Conservation (phyloP, 2,113 vertebrate genomes). For the Leptosomus discolor region DNA sequence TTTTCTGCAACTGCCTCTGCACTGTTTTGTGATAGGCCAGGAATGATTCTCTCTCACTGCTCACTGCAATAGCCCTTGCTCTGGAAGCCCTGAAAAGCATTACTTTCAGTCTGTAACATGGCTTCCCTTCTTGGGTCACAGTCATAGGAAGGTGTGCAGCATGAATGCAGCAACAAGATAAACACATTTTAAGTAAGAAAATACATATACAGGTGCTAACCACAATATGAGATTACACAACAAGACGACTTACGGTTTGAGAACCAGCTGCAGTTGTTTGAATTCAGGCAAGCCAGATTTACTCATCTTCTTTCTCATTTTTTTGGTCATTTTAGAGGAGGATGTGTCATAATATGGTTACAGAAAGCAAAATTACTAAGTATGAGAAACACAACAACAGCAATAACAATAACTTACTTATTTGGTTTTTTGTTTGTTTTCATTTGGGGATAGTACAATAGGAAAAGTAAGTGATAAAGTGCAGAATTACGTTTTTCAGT, state of each 20-base stretch:
- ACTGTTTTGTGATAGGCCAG: not conserved
- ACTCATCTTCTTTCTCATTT: fast-evolving
- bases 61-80: not conserved
- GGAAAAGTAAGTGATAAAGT: not conserved
- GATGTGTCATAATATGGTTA: not conserved
- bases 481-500: not conserved
- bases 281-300: not conserved
- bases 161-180: not conserved
- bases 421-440: not conserved
- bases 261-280: not conserved
- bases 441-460: not conserved
- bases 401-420: not conserved
- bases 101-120: not conserved
- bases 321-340: not conserved
- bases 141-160: not conserved
- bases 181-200: not conserved
- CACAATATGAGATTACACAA: not conserved
- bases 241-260: not conserved
- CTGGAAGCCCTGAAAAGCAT: not conserved
- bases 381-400: not conserved
- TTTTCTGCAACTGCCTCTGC: not conserved
- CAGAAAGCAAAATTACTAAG: not conserved
- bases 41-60: not conserved
- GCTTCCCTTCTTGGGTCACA: not conserved
- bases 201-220: not conserved